phyloP scores from a whole-genome alignment of 2,888 invertebrate genomes.

The Conchocele bisecta region DNA sequence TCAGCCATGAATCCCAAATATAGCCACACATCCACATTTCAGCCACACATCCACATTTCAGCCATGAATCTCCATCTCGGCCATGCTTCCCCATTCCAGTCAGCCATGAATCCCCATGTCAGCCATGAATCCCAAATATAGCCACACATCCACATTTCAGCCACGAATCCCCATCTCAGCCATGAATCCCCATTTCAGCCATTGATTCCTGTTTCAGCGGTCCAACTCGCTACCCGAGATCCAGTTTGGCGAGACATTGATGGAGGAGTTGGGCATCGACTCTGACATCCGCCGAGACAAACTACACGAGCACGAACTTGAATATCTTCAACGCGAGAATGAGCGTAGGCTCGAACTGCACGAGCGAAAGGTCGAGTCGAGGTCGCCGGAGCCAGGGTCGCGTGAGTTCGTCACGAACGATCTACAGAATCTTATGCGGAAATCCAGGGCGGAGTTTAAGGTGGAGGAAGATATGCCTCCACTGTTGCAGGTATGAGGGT shows the following conservation, averaged over 20 bases:
- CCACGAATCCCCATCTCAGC: too few relatives aligned
- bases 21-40: too few relatives aligned
- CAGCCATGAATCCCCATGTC: too few relatives aligned
- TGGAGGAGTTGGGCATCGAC: slow-evolving; percentile 74
- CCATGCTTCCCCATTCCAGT: too few relatives aligned
- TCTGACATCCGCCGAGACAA: slow-evolving; percentile 57
- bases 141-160: too few relatives aligned
- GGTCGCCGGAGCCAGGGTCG: slow-evolving; percentile 58
- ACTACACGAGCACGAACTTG: slow-evolving; percentile 62
- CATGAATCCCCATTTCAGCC: too few relatives aligned
- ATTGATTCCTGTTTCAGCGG: slow-evolving; percentile 54
- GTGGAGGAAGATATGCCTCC: slow-evolving; percentile 80
- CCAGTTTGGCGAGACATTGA: slow-evolving; percentile 66
- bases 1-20: too few relatives aligned
- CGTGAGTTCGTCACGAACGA: slow-evolving; percentile 69
- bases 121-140: too few relatives aligned
- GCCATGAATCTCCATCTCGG: too few relatives aligned
- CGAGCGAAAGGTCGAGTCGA: slow-evolving; percentile 13
- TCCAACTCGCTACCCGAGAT: slow-evolving; percentile 72
- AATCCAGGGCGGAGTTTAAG: slow-evolving; percentile 58
- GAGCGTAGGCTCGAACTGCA: slow-evolving; percentile 12
- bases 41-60: too few relatives aligned
- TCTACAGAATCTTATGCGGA: slow-evolving; percentile 66
- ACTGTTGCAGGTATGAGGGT: slow-evolving; percentile 73
- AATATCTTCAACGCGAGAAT: slow-evolving; percentile 58